phyloP scores from a whole-genome alignment of 2,113 vertebrate genomes.

The Petrocephalus zakoni region DNA sequence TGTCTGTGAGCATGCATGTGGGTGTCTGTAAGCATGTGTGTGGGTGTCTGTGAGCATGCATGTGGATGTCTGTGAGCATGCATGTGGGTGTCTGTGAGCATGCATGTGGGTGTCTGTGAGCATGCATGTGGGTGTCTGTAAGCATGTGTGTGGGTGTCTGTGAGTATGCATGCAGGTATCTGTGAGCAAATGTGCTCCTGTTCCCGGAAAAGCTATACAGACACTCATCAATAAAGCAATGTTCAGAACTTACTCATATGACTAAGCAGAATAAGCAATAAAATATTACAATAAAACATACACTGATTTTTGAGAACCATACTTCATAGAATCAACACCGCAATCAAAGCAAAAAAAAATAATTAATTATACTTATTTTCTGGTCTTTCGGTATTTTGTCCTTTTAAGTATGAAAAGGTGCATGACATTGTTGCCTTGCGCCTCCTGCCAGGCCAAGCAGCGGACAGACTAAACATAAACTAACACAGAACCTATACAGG shows the following conservation, averaged over 20 bases:
- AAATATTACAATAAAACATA: neutral
- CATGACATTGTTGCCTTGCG: neutral
- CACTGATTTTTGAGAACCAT: neutral
- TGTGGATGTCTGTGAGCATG: too few species aligned
- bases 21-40: too few species aligned
- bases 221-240: neutral
- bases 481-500: slow-evolving; percentile 20
- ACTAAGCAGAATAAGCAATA: neutral
- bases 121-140: slow-evolving; percentile 11
- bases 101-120: neutral
- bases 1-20: too few species aligned
- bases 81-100: too few species aligned
- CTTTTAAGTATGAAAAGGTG: neutral
- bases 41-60: too few species aligned
- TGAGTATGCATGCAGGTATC: too few species aligned
- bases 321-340: neutral
- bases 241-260: neutral
- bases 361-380: neutral
- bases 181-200: neutral
- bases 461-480: slow-evolving; percentile 4
- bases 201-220: neutral
- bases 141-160: neutral
- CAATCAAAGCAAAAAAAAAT: neutral
- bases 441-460: neutral
- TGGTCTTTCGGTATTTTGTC: neutral